Conservation (phyloP, 2,888 invertebrate genomes). For the Hypena proboscidalis region DNA sequence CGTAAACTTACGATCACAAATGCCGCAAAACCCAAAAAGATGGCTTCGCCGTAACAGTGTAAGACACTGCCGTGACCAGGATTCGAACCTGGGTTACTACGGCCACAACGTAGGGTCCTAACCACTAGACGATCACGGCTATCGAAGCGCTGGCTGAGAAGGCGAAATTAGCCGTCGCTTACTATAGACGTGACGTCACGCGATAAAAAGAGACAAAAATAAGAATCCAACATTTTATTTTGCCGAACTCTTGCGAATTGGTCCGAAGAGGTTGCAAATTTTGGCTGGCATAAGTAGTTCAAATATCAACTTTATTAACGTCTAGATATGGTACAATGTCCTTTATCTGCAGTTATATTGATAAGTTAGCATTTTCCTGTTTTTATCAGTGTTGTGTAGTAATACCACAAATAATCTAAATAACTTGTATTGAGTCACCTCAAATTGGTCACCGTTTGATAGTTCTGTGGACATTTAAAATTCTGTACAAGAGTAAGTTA, state of each 20-base stretch:
- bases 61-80: constrained; percentile 86
- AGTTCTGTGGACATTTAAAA: too few species aligned
- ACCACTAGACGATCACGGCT: constrained; percentile 91
- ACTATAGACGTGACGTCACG: constrained; percentile 10
- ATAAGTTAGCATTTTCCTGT: too few species aligned
- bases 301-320: not conserved
- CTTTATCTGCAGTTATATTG: too few species aligned
- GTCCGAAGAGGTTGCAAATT: not conserved
- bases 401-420: too few species aligned
- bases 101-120: constrained; percentile 91
- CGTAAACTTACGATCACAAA: too few species aligned
- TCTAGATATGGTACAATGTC: not conserved
- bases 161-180: constrained; percentile 12
- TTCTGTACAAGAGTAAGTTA: too few species aligned
- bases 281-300: not conserved
- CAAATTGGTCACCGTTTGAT: too few species aligned
- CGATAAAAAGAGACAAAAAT: constrained; percentile 1
- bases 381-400: too few species aligned
- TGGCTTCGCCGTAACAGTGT: constrained; percentile 54
- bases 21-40: constrained; percentile 23
- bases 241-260: not conserved
- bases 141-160: not conserved
- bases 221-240: not conserved
- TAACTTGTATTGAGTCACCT: too few species aligned
- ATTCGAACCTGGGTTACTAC: constrained; percentile 92